Base-by-base conservation (phyloP, 2,888 invertebrate genomes). In the Lithophane ornitopus region DNA sequence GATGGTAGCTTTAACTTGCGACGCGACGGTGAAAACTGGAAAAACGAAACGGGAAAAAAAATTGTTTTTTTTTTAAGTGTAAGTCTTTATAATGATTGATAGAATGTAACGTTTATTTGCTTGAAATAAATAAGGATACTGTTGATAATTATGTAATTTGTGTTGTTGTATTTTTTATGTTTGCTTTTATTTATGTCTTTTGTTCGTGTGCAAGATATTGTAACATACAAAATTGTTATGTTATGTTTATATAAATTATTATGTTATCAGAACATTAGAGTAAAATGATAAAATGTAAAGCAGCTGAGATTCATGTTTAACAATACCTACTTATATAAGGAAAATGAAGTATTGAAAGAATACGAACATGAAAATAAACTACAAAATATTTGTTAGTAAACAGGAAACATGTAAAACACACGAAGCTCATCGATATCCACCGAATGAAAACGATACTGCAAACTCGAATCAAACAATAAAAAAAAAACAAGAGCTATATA, bases 391-490 rank as follows among this genome's bases (percentile, higher is more conserved):
- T 46, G 28, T n/a, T 7, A 46, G 22, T 39, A 67, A 83, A 83
- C 41, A 66, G 26, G 6, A 49, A 46, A 44, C 34, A 44, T 19
- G 56, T 26, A 26, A 76, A 65, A 61, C 22, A 70, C 28, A 62
- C 56, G 34, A 69, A 41, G 46, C 8, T n/a, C 14, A 54, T 28
- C 49, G 14, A 61, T 81, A 72, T 74, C 59, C 66, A 34, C 65
- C 19, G 41, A 85, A 72, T 65, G 54, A 71, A 82, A 81, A 77
- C 49, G 68, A 66, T 74, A 56, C 61, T 71, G 52, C 56, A 14
- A 56, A 72, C 52, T 54, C 22, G n/a, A 68, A 66, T 74, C 46
- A 59, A 84, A 78, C 28, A 49, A 0, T 8, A 72, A 68, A 83
- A 71, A 61, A 58, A 72, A 68, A 83, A 70, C 49, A 56, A 63